phyloP scores from a whole-genome alignment of 92 coral and sea anemone species.

The Paragorgia papillata region DNA sequence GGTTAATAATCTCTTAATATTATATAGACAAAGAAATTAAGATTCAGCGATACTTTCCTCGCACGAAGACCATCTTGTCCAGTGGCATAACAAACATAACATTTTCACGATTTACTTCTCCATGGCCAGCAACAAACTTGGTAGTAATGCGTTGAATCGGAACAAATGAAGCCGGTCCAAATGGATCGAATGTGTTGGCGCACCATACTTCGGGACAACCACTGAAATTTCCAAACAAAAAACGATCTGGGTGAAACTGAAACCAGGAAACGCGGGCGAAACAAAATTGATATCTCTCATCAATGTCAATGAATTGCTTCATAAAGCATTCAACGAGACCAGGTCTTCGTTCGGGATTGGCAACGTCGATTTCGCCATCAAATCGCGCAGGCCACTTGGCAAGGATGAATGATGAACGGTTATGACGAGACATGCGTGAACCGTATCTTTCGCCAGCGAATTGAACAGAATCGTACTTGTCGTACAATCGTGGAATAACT shows the following conservation, averaged over 20 bases:
- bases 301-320: constrained; percentile 18
- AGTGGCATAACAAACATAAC: constrained; percentile 28
- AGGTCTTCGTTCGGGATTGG: constrained; percentile 15
- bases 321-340: constrained; percentile 27
- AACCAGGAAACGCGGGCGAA: constrained; percentile 49
- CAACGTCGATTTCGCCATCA: constrained; percentile 15
- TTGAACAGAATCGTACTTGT: constrained; percentile 7
- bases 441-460: constrained; percentile 40
- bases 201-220: constrained; percentile 32
- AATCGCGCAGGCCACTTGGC: constrained; percentile 39
- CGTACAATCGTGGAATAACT: not conserved
- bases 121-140: constrained; percentile 39
- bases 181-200: constrained; percentile 22
- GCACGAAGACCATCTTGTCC: no score
- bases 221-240: not conserved
- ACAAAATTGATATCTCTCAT: constrained; percentile 7
- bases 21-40: no score
- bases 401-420: constrained; percentile 32
- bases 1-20: no score
- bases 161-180: constrained; percentile 37
- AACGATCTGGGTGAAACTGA: constrained; percentile 39
- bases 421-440: constrained; percentile 23
- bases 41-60: no score
- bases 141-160: constrained; percentile 43
- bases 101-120: constrained; percentile 26